Percentiles rank a stretch among this genome's conserved stretches.
Evolutionary conservation across 2,113 vertebrate genomes (phyloP).

Genomic region (Phalacrocorax carbo): DNA sequence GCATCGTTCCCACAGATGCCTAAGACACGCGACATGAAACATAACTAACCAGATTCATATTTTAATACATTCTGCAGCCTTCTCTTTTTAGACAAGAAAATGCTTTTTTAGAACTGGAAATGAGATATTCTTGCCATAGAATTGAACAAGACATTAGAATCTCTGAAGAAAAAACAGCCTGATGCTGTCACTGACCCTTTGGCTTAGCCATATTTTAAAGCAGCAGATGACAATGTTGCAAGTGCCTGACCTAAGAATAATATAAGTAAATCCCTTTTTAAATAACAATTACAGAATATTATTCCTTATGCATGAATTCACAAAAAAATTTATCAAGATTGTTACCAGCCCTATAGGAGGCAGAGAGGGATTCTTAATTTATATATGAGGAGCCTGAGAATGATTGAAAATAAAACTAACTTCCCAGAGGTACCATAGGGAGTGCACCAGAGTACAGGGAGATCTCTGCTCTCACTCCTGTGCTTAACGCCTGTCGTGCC

Average conservation of each 20-base stretch:
- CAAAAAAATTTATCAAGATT: not conserved
- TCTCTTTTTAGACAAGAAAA: not conserved
- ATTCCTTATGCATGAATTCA: not conserved
- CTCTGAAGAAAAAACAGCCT: not conserved
- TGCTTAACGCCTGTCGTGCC: not conserved
- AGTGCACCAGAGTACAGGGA: not conserved
- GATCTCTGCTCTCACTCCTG: not conserved
- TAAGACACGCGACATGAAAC: not conserved
- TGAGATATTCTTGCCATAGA: not conserved
- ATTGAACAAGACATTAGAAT: not conserved
- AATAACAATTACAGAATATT: not conserved
- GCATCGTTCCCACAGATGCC: not conserved
- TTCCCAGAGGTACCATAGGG: not conserved
- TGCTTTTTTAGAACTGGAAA: not conserved
- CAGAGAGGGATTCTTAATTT: not conserved
- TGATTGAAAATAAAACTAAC: not conserved
- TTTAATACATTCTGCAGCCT: not conserved
- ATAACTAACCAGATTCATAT: not conserved
- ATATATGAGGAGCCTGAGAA: not conserved
- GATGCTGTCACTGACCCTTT: not conserved
- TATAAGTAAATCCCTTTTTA: not conserved
- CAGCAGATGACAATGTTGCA: not conserved
- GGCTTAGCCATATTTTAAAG: not conserved
- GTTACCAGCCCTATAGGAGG: not conserved
- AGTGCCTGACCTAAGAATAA: not conserved